phyloP scores from a whole-genome alignment of 2,888 invertebrate species.

The Xanthia icteritia region DNA sequence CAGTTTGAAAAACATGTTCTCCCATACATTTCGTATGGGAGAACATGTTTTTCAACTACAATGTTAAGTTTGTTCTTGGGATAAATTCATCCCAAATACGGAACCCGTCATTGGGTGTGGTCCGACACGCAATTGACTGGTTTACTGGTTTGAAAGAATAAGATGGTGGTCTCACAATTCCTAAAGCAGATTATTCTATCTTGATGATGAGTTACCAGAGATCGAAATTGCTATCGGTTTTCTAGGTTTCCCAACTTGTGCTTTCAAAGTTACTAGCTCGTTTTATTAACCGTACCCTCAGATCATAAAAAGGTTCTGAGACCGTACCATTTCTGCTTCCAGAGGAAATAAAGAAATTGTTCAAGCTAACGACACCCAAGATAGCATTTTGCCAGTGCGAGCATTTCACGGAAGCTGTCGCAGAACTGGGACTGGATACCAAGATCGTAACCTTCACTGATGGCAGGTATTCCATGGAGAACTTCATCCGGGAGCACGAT shows the following conservation, averaged over 20 bases:
- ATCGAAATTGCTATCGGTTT: not conserved
- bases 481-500: slow-evolving; percentile 71
- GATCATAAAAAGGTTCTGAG: too few species aligned
- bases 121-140: too few species aligned
- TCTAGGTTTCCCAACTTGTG: not conserved
- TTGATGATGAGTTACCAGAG: not conserved
- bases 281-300: too few species aligned
- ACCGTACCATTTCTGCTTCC: slow-evolving; percentile 57
- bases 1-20: too few species aligned
- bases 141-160: too few species aligned
- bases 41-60: too few species aligned
- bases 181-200: not conserved
- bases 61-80: too few species aligned
- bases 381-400: slow-evolving; percentile 80
- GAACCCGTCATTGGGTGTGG: too few species aligned
- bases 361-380: slow-evolving; percentile 77
- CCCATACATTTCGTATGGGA: too few species aligned
- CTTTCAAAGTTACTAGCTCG: too few species aligned
- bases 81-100: too few species aligned
- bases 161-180: not conserved
- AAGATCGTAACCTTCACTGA: slow-evolving; percentile 76
- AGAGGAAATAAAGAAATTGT: slow-evolving; percentile 79
- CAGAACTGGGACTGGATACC: slow-evolving; percentile 72
- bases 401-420: slow-evolving; percentile 67
- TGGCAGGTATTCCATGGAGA: slow-evolving; percentile 72